phyloP scores from a whole-genome alignment of 2,797 vertebrate species.

The Vespertilio murinus region DNA sequence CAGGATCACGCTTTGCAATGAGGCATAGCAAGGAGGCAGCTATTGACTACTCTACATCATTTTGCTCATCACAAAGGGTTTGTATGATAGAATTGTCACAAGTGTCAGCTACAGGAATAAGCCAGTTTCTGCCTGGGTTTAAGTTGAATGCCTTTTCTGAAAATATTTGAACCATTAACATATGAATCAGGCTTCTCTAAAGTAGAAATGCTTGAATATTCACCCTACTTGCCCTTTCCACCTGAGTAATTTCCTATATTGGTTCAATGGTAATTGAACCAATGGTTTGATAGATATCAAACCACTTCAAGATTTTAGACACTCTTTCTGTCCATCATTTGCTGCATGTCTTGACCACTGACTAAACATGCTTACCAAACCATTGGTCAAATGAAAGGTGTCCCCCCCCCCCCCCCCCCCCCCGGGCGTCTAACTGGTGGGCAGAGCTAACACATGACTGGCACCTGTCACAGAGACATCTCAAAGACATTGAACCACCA shows the following conservation, averaged over 20 bases:
- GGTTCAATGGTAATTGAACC: not conserved
- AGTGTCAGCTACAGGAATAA: not conserved
- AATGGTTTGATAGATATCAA: too few species aligned
- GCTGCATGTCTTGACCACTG: not conserved
- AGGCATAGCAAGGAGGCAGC: not conserved
- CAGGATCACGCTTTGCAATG: not conserved
- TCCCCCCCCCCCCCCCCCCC: too few species aligned
- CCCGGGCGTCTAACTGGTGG: too few species aligned
- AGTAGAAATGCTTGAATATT: not conserved
- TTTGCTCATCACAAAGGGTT: not conserved
- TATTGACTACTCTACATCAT: not conserved
- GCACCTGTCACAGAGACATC: too few species aligned
- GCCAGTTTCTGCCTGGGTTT: not conserved
- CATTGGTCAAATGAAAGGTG: too few species aligned
- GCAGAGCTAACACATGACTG: too few species aligned
- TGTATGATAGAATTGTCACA: not conserved
- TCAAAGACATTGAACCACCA: too few species aligned
- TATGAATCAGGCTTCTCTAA: not conserved
- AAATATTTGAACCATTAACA: not conserved
- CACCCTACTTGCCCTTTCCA: not conserved
- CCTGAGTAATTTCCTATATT: not conserved
- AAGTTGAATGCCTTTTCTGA: not conserved
- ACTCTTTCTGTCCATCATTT: not conserved
- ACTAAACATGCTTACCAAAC: not conserved
- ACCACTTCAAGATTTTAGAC: not conserved